Percentiles rank a stretch among this genome's conserved stretches.
Conservation (phyloP, 2,888 invertebrate genomes). For the Calameuta pallipes region DNA sequence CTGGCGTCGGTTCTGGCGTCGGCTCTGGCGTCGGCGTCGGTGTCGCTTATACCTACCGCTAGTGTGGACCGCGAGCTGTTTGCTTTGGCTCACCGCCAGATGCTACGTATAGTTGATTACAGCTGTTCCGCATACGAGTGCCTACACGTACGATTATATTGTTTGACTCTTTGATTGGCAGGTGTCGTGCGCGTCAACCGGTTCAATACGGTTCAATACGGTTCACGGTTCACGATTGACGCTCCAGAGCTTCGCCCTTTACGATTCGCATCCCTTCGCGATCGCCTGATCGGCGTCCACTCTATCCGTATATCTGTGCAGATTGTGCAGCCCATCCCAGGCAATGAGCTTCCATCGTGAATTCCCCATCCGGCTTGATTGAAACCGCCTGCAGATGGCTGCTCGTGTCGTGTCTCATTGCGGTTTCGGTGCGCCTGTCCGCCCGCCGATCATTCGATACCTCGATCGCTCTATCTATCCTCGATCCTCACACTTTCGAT, state of each 20-base stretch:
- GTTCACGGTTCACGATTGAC: no score
- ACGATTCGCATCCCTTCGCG: background rate
- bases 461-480: background rate
- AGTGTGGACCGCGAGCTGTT: conserved; percentile 20
- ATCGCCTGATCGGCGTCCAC: no score
- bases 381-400: background rate
- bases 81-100: conserved; percentile 49
- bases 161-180: background rate
- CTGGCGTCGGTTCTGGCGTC: no score
- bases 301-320: no score
- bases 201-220: background rate
- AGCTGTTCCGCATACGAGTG: conserved; percentile 47
- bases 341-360: background rate
- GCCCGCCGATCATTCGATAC: background rate
- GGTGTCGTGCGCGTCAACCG: background rate
- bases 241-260: background rate
- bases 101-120: conserved; percentile 57
- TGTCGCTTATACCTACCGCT: no score
- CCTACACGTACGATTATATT: background rate
- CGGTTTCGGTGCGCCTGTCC: no score
- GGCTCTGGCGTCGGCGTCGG: no score
- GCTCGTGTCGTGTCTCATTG: no score
- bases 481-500: background rate
- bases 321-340: background rate
- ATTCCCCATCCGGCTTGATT: background rate